Evolutionary conservation across 2,113 vertebrate genomes (phyloP), one percentile per base, ranked within the genome.

Genomic region (Heloderma charlesbogerti): DNA sequence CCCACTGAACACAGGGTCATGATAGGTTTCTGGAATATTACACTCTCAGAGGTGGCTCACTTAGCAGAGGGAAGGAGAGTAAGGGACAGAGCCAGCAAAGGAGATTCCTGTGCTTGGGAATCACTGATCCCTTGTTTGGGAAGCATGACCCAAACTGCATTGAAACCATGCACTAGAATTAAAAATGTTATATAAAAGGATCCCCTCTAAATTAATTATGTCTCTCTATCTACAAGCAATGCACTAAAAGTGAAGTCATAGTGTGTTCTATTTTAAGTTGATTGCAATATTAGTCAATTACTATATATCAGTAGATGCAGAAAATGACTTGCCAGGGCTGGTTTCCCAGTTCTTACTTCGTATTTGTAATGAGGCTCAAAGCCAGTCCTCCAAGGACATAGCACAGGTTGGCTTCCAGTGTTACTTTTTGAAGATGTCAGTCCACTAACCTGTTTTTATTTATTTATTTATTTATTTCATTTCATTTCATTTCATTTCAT

Each of bases 241-340:
- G n/a, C 84, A 75, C 60, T 90, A 71, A 89, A 96, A 94, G 92
- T 91, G 86, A 89, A 94, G 90, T 93, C 95, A 89, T 43, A 80
- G 84, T 92, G 91, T 91, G 90, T 89, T 89, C 89, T 95, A 92
- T 91, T 95, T 93, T 91, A 92, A 88, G 77, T 90, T 94, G 94
- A 92, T 88, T 94, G 91, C 93, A 90, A 89, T 94, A 96, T 94
- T 96, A 94, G 94, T 94, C 96, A 93, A 94, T 95, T 86, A 80
- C 77, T 60, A 71, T 94, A 90, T 92, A 93, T 57, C 89, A 93
- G 83, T 78, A 94, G 74, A 40, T 51, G 31, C 45, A 63, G 40
- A 90, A 91, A 95, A 94, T 92, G 57, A 90, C 13, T 77, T 71
- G 63, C 60, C 74, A 85, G 93, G 90, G 88, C 82, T 90, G 63